Conservation (phyloP, 2,113 vertebrate genomes). For the Ceuthmochares aereus region DNA sequence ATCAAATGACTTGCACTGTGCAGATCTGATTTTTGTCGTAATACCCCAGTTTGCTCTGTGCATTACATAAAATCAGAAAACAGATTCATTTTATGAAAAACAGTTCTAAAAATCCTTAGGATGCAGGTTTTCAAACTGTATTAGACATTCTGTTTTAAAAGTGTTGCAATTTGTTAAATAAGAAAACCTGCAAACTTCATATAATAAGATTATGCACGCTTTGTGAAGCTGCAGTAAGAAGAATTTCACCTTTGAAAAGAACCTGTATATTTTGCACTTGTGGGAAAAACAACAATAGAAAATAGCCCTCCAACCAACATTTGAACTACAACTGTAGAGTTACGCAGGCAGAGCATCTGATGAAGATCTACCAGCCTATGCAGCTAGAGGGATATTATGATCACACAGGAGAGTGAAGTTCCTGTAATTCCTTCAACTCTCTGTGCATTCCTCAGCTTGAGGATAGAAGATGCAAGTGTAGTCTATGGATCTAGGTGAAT, state of each 20-base stretch:
- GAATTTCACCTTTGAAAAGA: neutral
- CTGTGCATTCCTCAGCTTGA: neutral
- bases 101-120: neutral
- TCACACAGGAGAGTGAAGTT: conserved; percentile 2
- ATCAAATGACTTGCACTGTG: neutral
- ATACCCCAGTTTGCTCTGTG: neutral
- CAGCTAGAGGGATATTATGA: neutral
- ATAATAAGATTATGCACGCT: neutral
- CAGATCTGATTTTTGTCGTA: neutral
- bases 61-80: neutral
- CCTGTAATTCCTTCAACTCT: conserved; percentile 15
- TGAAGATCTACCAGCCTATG: neutral
- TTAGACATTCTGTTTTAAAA: neutral
- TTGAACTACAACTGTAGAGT: neutral
- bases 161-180: neutral
- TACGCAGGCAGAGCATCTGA: neutral
- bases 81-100: neutral
- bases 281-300: neutral
- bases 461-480: neutral
- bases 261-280: neutral
- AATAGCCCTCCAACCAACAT: neutral
- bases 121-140: neutral
- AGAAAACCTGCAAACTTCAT: neutral
- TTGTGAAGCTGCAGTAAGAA: neutral
- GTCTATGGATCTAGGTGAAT: neutral